phyloP scores from a whole-genome alignment of 1,140 invertebrate genomes.

The Pantala flavescens region DNA sequence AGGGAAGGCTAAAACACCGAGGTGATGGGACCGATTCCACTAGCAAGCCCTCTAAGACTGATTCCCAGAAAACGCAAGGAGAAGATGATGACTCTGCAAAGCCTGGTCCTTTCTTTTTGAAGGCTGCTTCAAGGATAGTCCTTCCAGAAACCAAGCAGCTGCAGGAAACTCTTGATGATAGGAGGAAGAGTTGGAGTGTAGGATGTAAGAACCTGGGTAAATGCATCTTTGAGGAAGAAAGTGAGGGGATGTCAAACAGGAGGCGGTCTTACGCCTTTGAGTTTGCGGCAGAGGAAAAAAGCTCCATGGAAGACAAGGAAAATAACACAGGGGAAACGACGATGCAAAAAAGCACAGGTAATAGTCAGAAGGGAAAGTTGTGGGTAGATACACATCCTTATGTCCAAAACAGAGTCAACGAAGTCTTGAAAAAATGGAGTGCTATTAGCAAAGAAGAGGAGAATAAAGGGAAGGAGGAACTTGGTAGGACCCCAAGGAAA shows the following conservation, averaged over 20 bases:
- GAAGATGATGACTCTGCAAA: neutral
- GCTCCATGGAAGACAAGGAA: constrained; percentile 19
- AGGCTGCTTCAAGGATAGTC: neutral
- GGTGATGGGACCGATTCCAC: neutral
- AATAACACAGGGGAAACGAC: constrained; percentile 17
- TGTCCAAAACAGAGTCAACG: neutral
- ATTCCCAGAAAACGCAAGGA: neutral
- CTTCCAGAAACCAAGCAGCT: neutral
- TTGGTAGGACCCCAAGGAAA: neutral
- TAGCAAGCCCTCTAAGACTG: neutral
- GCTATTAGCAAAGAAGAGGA: neutral
- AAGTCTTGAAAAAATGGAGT: neutral
- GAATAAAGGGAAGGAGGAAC: neutral
- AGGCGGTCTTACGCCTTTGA: constrained; percentile 65
- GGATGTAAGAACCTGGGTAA: neutral
- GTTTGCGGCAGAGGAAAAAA: constrained; percentile 36
- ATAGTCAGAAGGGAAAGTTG: constrained; percentile 42
- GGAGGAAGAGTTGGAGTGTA: neutral
- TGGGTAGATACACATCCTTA: neutral
- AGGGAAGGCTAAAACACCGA: constrained; percentile 34
- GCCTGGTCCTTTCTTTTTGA: neutral
- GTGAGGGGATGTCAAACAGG: constrained; percentile 54
- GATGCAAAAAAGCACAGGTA: neutral
- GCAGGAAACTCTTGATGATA: neutral
- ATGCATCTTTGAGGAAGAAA: constrained; percentile 17